Evolutionary conservation across 2,888 invertebrate species (phyloP), one percentile per base, ranked within the genome.

Genomic region (Stictocephala bisonia): DNA sequence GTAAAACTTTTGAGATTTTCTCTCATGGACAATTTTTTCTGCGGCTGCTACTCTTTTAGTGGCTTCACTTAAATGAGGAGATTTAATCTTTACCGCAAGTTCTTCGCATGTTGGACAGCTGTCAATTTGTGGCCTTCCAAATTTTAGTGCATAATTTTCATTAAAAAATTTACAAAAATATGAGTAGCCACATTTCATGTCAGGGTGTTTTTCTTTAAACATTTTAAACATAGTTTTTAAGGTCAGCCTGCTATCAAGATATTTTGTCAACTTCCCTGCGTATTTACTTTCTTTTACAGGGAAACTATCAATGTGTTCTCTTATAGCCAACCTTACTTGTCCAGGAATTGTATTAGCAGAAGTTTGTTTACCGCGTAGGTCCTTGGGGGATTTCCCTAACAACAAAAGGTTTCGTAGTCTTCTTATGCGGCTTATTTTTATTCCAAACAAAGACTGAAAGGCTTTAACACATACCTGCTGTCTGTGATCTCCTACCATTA

Each of bases 1-100:
- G 78, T 69, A 72, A 70, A 77, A 79, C 64, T 77, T 80, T 74
- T 79, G 80, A 18, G 74, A 60, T 44, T 77, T 70, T 41, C 75
- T 56, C 58, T 73, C 71, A 75, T 79, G 79, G 11, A 79, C 78
- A 24, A 76, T 67, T 60, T 69, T 35, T 72, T 79, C 79, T 4
- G 79, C 79, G 15, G 75, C 76, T 20, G 78, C 76, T 22, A 70
- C 74, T 58, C 74, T 24, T 73, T 79, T 80, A 22, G 78, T 77
- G 7, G 44, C 72, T 58, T 76, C 67, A 75, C 77, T 78, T 0
- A 72, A 22, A 27, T 66, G 40, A 40, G 71, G 56, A 48, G 40
- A 67, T 53, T 73, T 76, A 31, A 78, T 69, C 71, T 77, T 76
- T 29, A 66, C 40, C 9, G 53, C 29, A 13, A 78, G 50, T 44